These are phyloP conservation scores for Distichodus sexfasciatus DNA, from an alignment of 2,797 vertebrate genomes.

Conservation along the genomic window DNA sequence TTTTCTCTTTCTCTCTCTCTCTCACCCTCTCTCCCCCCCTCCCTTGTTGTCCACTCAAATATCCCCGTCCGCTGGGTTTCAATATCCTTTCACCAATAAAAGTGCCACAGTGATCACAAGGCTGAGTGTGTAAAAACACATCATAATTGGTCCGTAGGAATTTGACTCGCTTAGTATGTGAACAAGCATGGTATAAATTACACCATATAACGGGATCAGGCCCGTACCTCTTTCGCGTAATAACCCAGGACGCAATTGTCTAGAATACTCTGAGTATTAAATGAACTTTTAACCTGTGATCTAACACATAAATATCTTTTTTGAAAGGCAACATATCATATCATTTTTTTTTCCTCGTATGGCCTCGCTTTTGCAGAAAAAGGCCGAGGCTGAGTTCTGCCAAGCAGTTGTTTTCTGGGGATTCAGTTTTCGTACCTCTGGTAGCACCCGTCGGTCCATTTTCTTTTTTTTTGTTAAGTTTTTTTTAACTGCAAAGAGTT, in stretches of 20 bases:
- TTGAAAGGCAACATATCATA: not conserved
- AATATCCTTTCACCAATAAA: constrained; percentile 60
- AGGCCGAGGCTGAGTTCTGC: not conserved
- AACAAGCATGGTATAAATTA: constrained; percentile 47
- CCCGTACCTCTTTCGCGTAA: constrained; percentile 27
- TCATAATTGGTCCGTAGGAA: constrained; percentile 44
- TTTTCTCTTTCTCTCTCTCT: constrained; percentile 36
- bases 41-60: not conserved
- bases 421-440: not conserved
- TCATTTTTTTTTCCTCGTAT: constrained; percentile 11
- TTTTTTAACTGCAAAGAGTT: constrained; percentile 20
- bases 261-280: not conserved
- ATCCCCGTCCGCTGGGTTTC: constrained; percentile 47
- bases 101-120: constrained; percentile 52
- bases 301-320: not conserved
- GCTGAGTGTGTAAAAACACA: constrained; percentile 46
- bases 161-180: constrained; percentile 36
- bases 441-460: constrained; percentile 24
- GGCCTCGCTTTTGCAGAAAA: not conserved
- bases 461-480: constrained; percentile 16
- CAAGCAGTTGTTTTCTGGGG: not conserved
- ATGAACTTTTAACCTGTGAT: not conserved
- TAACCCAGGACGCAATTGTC: constrained; percentile 1
- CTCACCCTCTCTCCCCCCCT: constrained; percentile 35
- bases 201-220: constrained; percentile 44